These are phyloP conservation scores for Bembecia ichneumoniformis DNA, from an alignment of 2,888 invertebrate species.

Conservation along the genomic window DNA sequence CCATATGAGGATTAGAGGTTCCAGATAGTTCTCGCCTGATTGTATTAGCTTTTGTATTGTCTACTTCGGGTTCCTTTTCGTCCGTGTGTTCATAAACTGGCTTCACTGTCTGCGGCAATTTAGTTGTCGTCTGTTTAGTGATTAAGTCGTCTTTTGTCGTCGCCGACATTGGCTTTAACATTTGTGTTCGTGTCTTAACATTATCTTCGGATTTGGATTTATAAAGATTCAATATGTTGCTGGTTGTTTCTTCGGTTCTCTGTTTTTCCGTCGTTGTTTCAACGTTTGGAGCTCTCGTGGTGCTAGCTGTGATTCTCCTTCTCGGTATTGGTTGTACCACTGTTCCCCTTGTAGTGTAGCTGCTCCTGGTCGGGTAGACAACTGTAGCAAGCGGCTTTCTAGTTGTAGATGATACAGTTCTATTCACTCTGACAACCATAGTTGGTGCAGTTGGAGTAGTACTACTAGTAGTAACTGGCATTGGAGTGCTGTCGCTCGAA, in stretches of 20 bases:
- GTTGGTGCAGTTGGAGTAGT: constrained; percentile 47
- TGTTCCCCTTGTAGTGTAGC: constrained; percentile 71
- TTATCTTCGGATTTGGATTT: constrained; percentile 43
- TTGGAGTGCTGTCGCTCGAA: constrained; percentile 61
- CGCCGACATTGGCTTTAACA: constrained; percentile 45
- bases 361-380: constrained; percentile 66
- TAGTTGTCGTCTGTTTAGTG: constrained; percentile 55
- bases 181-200: constrained; percentile 43
- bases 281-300: constrained; percentile 34
- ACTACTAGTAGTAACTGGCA: constrained; percentile 38
- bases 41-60: constrained; percentile 66
- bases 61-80: constrained; percentile 52
- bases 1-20: constrained; percentile 72
- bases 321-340: constrained; percentile 78
- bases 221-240: constrained; percentile 44
- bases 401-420: constrained; percentile 67
- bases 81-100: constrained; percentile 67
- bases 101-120: constrained; percentile 53
- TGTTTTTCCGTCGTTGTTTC: constrained; percentile 41
- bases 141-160: constrained; percentile 43
- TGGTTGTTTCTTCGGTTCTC: constrained; percentile 41
- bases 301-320: constrained; percentile 50
- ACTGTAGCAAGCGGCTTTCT: constrained; percentile 64
- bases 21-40: constrained; percentile 75
- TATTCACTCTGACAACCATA: constrained; percentile 64